Percentiles rank a stretch among this genome's conserved stretches.
Evolutionary conservation across 2,113 vertebrate genomes (phyloP).

Genomic region (Bufo bufo): DNA sequence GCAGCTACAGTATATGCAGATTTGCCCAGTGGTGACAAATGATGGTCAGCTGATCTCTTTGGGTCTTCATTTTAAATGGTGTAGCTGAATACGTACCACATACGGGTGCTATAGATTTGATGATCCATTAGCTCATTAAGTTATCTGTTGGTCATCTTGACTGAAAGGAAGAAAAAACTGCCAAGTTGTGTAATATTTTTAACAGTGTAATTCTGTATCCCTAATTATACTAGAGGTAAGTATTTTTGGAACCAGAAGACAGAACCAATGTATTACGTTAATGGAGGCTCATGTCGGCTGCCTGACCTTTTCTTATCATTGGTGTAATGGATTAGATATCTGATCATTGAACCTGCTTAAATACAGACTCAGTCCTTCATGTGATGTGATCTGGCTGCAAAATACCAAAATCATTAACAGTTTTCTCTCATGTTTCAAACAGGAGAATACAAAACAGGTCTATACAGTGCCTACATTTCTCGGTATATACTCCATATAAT

Average conservation of each 20-base stretch:
- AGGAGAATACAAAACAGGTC: neutral
- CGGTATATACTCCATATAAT: no score
- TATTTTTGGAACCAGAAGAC: neutral
- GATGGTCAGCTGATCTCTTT: no score
- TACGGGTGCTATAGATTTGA: no score
- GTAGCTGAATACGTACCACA: no score
- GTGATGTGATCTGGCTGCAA: conserved; percentile 40
- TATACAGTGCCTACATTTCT: no score
- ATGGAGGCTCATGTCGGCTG: neutral
- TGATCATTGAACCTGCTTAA: conserved; percentile 15
- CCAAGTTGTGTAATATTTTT: neutral
- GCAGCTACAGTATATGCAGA: no score
- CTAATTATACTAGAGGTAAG: neutral
- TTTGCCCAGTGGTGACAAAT: no score
- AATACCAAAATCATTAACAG: neutral
- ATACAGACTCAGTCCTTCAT: neutral
- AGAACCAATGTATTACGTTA: conserved; percentile 7
- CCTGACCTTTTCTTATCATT: conserved; percentile 39
- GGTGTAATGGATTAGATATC: conserved; percentile 49
- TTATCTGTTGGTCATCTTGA: no score
- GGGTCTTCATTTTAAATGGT: no score
- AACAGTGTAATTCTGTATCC: neutral
- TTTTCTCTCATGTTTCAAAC: neutral
- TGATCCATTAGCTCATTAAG: no score
- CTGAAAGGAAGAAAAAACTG: neutral